Conservation (phyloP, 2,113 vertebrate genomes). For the pig (Sus scrofa) region DNA sequence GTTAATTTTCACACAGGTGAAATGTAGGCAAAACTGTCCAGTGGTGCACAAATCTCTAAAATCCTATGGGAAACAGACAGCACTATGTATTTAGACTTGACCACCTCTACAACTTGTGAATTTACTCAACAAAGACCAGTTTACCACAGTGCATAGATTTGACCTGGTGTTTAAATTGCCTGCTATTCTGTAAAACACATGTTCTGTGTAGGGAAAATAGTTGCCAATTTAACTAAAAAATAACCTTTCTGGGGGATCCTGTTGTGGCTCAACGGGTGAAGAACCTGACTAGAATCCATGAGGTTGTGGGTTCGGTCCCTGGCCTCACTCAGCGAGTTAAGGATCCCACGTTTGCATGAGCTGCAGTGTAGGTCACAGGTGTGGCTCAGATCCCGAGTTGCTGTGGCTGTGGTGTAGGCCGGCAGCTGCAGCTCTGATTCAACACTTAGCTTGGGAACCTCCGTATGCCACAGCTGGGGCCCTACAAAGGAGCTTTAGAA, state of each 20-base stretch:
- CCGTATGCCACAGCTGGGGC: too few species aligned
- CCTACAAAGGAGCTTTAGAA: background rate
- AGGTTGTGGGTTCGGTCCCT: too few species aligned
- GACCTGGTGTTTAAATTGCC: constrained; percentile 34
- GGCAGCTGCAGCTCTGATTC: too few species aligned
- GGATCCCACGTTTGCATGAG: too few species aligned
- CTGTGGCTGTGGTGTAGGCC: too few species aligned
- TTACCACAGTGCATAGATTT: background rate
- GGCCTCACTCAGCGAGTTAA: too few species aligned
- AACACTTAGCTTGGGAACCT: too few species aligned
- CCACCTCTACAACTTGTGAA: background rate
- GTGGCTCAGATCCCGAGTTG: too few species aligned
- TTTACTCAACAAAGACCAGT: constrained; percentile 5
- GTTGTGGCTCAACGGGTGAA: too few species aligned
- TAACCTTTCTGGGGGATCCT: background rate
- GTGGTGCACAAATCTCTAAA: background rate
- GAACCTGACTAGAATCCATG: too few species aligned
- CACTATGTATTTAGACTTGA: background rate
- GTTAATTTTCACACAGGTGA: constrained; percentile 34
- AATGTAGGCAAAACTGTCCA: background rate
- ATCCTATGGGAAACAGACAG: background rate
- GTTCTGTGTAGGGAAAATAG: constrained; percentile 42
- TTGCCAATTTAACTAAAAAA: constrained; percentile 10
- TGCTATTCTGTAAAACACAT: background rate
- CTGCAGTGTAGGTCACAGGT: too few species aligned